Conservation (phyloP, 2,888 invertebrate species). For the Hecatera dysodea region DNA sequence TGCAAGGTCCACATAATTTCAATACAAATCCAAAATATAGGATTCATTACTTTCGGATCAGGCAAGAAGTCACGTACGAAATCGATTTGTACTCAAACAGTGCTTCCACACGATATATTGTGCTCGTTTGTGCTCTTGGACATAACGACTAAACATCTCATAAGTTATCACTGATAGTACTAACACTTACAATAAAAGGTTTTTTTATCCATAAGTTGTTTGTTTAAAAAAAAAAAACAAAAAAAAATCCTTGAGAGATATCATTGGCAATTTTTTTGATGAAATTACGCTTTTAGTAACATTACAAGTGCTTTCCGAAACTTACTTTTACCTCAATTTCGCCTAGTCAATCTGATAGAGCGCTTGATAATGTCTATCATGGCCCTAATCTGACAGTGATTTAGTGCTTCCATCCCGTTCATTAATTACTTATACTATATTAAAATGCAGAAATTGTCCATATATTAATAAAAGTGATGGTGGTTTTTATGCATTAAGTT, state of each 20-base stretch:
- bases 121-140: constrained; percentile 13
- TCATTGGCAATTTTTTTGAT: neutral
- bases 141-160: constrained; percentile 22
- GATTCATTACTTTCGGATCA: constrained; percentile 44
- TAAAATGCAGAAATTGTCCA: constrained; percentile 1
- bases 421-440: constrained; percentile 37
- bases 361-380: constrained; percentile 74
- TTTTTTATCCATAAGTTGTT: neutral
- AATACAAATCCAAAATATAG: constrained; percentile 35
- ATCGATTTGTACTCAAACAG: constrained; percentile 53
- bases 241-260: neutral
- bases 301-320: constrained; percentile 12
- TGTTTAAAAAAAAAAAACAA: neutral
- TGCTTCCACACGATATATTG: constrained; percentile 38
- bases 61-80: constrained; percentile 53
- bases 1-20: constrained; percentile 24
- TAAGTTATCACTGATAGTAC: constrained; percentile 9
- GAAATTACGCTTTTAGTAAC: constrained; percentile 6
- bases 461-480: neutral
- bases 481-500: neutral
- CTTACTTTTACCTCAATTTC: constrained; percentile 11
- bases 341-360: constrained; percentile 79
- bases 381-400: constrained; percentile 73
- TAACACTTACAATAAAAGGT: neutral
- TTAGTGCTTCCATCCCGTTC: constrained; percentile 71